These are phyloP conservation scores for Melanotaenia nigrans DNA, from an alignment of 2,797 vertebrate species.

Conservation along the genomic window DNA sequence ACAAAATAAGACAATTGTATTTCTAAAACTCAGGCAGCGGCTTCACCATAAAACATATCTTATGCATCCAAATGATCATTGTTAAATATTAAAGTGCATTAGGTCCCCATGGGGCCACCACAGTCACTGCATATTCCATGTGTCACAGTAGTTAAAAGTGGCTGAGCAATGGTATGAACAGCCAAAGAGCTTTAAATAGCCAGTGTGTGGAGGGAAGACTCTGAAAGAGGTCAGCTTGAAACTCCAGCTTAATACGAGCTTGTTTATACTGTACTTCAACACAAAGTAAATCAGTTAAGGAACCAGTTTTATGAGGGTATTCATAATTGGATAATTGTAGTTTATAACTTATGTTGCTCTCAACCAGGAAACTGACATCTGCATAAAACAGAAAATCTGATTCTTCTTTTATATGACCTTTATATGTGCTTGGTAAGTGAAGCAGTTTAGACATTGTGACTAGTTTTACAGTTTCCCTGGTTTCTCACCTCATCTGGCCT, in stretches of 20 bases:
- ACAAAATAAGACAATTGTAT: neutral
- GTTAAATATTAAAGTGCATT: neutral
- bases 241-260: slow-evolving; percentile 43
- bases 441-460: neutral
- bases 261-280: slow-evolving; percentile 43
- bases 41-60: slow-evolving; percentile 8
- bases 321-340: neutral
- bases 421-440: neutral
- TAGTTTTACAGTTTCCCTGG: neutral
- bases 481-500: slow-evolving; percentile 92
- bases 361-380: neutral
- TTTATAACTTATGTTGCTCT: neutral
- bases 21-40: neutral
- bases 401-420: neutral
- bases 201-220: slow-evolving; percentile 72
- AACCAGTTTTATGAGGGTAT: slow-evolving; percentile 8
- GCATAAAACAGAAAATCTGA: neutral
- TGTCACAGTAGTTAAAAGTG: slow-evolving; percentile 72
- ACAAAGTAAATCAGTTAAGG: slow-evolving; percentile 37
- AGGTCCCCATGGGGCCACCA: slow-evolving; percentile 13
- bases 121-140: slow-evolving; percentile 48
- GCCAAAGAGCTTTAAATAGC: slow-evolving; percentile 77
- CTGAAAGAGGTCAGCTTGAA: slow-evolving; percentile 82
- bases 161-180: slow-evolving; percentile 62
- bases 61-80: neutral